Evolutionary conservation across 2,888 invertebrate species (phyloP).

Genomic region (Cyrtodaria siliqua): DNA sequence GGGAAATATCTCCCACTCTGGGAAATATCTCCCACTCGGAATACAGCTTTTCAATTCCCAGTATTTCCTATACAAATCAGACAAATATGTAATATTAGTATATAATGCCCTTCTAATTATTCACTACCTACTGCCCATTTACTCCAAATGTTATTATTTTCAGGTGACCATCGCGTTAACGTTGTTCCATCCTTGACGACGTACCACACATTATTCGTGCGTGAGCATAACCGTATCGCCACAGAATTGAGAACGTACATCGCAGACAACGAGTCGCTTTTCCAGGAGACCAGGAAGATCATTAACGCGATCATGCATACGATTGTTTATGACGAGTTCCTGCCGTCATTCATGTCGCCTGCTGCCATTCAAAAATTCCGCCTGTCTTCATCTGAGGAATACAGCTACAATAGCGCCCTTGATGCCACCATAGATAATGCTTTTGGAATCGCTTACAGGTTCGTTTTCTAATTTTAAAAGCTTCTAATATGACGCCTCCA

Average conservation of each 20-base stretch:
- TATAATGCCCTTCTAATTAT: no score
- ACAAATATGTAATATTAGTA: no score
- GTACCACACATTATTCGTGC: constrained; percentile 65
- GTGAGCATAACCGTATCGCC: constrained; percentile 69
- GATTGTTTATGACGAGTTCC: constrained; percentile 33
- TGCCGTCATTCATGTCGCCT: constrained; percentile 12
- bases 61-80: no score
- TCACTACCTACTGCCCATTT: no score
- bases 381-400: background rate
- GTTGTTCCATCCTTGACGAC: constrained; percentile 64
- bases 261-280: constrained; percentile 15
- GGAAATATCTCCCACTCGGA: no score
- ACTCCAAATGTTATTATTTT: no score
- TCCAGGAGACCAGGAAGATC: constrained; percentile 20
- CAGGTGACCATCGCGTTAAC: constrained; percentile 71
- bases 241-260: constrained; percentile 27
- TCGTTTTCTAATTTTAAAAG: background rate
- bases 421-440: constrained; percentile 22
- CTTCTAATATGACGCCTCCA: no score
- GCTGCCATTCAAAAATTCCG: constrained; percentile 1
- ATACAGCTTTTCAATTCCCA: no score
- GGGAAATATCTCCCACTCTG: no score
- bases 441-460: constrained; percentile 36
- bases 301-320: constrained; percentile 30
- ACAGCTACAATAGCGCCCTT: background rate